Evolutionary conservation across 1,140 invertebrate species (phyloP), one percentile per base, ranked within the genome.

Genomic region (Zaprionus africanus): DNA sequence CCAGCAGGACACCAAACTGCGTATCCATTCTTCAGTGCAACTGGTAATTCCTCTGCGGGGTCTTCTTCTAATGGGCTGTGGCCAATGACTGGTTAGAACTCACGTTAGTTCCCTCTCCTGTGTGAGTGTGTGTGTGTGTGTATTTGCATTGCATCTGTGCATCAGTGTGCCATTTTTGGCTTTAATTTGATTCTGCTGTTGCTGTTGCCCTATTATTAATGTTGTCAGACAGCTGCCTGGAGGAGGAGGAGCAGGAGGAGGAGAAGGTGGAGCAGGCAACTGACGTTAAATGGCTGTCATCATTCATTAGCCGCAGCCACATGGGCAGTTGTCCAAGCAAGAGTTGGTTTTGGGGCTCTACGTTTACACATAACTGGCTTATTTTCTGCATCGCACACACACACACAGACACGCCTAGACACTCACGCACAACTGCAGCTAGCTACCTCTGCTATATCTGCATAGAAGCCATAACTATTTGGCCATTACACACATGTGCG

Each of bases 281-380:
- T 56, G 58, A 78, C 74, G 70, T 88, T 87, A 87, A 87, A 88
- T 85, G 81, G 62, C 85, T 90, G 81, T 90, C 84, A 88, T 88
- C 84, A 88, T 90, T 88, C 85, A 88, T 88, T 88, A 88, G 85
- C 81, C 82, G 43, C 85, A 88, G 75, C 78, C 78, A 68, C 78
- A 46, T 79, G 78, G 76, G 62, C 81, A 76, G 60, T 84, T 87
- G 84, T 90, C 81, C 76, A 66, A 58, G 58, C 57, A 69, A 72
- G 63, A 71, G 64, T 88, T 41, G 65, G 72, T 62, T 80, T 76
- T 75, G 59, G 78, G 75, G 68, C 53, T 66, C 7, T 59, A 67
- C 74, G 79, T 78, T 76, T 83, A 71, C 64, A 76, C 76, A 81
- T 68, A 81, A 78, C 83, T 77, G 76, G 75, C 78, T 76, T 76